Base-by-base conservation (phyloP, 2,797 vertebrate species). In the Muraenolepis orangiensis region DNA sequence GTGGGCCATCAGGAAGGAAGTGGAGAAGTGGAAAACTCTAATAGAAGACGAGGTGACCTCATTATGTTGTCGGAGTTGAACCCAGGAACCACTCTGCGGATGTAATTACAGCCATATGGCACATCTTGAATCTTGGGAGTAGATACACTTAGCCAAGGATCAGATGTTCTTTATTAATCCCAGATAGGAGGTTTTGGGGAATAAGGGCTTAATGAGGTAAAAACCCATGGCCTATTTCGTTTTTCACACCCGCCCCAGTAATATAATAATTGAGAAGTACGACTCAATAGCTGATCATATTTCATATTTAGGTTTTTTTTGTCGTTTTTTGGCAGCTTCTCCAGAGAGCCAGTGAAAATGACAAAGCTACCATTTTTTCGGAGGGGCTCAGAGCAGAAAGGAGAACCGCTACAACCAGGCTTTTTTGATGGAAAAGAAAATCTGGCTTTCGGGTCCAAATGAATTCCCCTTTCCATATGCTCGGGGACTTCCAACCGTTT, bases 401-500 rank as follows among this genome's bases (percentile, higher is more conserved):
- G 4, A 51, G 46, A 51, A 18, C 46, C 13, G 46, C 7, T 6
- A 34, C 18, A 20, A 20, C 46, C 18, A 16, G 18, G 46, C 6
- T 51, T 51, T 51, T 51, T 51, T 51, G n/a, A 20, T 51, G 18
- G 46, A 20, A 5, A 51, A 51, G 13, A 30, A 78, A 71, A 78
- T 73, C 29, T 28, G 57, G 73, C 73, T 80, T 81, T 74, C 74
- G 36, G 81, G 77, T 38, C 77, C 51, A 73, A 84, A 69, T 71
- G 70, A 72, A 74, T 20, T 11, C 30, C 13, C 72, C 74, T 51
- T 80, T 70, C 80, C 85, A 82, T 87, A 87, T 89, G 87, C 66
- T 86, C 38, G 29, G 83, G 84, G 85, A 86, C 81, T 74, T 78
- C 64, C 76, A 0, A 72, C 68, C 70, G 70, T 71, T 34, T 84